These are phyloP conservation scores for Linepithema humile DNA, from an alignment of 1,140 invertebrate genomes.

Conservation along the genomic window DNA sequence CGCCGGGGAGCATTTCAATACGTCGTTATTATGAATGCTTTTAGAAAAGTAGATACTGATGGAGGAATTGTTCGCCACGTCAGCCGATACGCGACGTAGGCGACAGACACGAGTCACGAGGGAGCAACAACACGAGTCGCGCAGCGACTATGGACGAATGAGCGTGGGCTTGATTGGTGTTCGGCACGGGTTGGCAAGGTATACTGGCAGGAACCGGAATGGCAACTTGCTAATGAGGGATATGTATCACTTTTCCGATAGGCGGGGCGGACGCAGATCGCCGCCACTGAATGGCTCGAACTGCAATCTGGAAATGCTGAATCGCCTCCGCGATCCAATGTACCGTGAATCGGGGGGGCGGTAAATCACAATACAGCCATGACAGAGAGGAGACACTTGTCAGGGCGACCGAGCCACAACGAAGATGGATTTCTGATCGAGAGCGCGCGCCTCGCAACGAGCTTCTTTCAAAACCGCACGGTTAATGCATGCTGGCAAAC, in stretches of 20 bases:
- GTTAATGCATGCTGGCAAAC: not conserved
- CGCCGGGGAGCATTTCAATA: not conserved
- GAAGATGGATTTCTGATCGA: conserved; percentile 58
- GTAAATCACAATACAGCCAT: conserved; percentile 70
- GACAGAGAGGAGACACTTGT: conserved; percentile 66
- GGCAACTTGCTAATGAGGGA: conserved; percentile 72
- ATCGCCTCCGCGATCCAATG: conserved; percentile 69
- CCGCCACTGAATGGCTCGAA: conserved; percentile 67
- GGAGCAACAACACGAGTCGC: not conserved
- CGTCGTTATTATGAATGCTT: conserved; percentile 11
- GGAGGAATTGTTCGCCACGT: conserved; percentile 32
- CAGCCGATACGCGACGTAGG: not conserved
- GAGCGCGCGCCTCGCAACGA: conserved; percentile 3
- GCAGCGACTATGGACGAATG: not conserved
- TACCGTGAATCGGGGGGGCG: conserved; percentile 66
- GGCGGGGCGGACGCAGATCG: conserved; percentile 62
- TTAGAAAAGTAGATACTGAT: conserved; percentile 28
- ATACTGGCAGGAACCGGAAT: conserved; percentile 69
- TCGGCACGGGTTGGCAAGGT: conserved; percentile 58
- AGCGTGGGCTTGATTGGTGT: conserved; percentile 54
- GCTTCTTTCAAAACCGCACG: not conserved
- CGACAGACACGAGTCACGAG: not conserved
- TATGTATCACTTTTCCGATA: conserved; percentile 73
- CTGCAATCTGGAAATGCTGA: conserved; percentile 71
- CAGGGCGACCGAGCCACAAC: conserved; percentile 48